Percentiles rank a stretch among this genome's conserved stretches.
phyloP scores from a whole-genome alignment of 2,113 vertebrate genomes.

The Labeo rohita region DNA sequence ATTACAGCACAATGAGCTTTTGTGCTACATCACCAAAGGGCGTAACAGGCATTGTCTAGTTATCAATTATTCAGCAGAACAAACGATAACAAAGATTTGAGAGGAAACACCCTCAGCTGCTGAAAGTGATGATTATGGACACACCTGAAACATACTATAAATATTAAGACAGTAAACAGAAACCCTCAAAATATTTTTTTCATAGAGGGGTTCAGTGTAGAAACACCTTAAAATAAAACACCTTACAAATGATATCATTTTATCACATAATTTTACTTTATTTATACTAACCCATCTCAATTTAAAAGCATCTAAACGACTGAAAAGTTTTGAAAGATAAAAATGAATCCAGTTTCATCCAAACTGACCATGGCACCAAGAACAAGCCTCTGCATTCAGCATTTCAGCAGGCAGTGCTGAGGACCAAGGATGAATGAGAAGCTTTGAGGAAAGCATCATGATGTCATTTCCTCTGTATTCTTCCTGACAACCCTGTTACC shows the following conservation, averaged over 20 bases:
- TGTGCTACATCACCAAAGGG: constrained; percentile 53
- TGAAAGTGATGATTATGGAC: constrained; percentile 46
- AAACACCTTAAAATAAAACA: neutral
- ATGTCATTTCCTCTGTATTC: constrained; percentile 68
- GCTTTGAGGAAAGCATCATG: constrained; percentile 44
- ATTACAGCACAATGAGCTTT: constrained; percentile 25
- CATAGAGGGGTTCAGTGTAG: neutral
- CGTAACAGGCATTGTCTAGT: constrained; percentile 52
- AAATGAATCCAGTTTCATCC: neutral
- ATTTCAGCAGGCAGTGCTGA: neutral
- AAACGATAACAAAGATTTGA: constrained; percentile 64
- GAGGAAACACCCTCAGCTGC: constrained; percentile 65
- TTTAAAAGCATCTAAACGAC: neutral
- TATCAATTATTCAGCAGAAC: constrained; percentile 66
- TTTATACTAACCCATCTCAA: neutral
- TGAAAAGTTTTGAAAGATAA: neutral
- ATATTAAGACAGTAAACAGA: neutral
- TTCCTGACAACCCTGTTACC: constrained; percentile 66
- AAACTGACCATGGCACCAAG: constrained; percentile 5
- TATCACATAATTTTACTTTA: neutral
- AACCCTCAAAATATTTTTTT: neutral
- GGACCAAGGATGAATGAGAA: constrained; percentile 23
- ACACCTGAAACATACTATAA: constrained; percentile 52
- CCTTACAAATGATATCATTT: neutral
- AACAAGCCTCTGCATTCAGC: constrained; percentile 17